Evolutionary conservation across 1,140 invertebrate species (phyloP), one percentile per base, ranked within the genome.

Genomic region (Eupristina koningsbergeri): DNA sequence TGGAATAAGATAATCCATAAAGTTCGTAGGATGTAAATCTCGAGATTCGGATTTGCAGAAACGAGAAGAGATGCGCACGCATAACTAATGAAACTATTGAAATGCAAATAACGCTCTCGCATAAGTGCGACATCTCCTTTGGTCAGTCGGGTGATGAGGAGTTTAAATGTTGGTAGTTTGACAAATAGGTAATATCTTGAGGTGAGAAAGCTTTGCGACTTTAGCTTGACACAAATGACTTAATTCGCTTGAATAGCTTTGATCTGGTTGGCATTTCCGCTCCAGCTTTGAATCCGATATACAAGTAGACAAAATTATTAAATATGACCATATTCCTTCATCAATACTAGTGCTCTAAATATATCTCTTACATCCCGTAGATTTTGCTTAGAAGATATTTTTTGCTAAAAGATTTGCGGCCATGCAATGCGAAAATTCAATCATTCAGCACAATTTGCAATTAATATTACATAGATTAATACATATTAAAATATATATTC

Each of bases 1-100:
- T 7, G 53, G 3, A 58, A 58, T 58, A 26, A 19, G 22, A 3
- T 26, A 26, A 58, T 19, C 22, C 50, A n/a, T 53, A 9, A 6
- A 26, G 41, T 58, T 58, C 22, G 26, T 13, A 3, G 19, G 53
- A 58, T 13, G 53, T 9, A 5, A 26, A 58, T 3, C 7, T 3
- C 6, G 53, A 9, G 22, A 3, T 17, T 50, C 17, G 47, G 13
- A 2, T 50, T 17, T 50, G 15, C 8, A 50, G 47, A 8, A 50
- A 17, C 15, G 47, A 50, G 19, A 22, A 19, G 5, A 58, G 53
- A 58, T 13, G 36, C 31, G 26, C 31, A 53, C 71, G 69, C 69
- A 34, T 45, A 69, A 58, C 83, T 84, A 84, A 84, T 80, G 83
- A 84, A 84, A 80, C 64, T 58, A 84, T 84, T 84, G 83, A 84